phyloP scores from a whole-genome alignment of 2,888 invertebrate genomes.

The Cantharis nigra region DNA sequence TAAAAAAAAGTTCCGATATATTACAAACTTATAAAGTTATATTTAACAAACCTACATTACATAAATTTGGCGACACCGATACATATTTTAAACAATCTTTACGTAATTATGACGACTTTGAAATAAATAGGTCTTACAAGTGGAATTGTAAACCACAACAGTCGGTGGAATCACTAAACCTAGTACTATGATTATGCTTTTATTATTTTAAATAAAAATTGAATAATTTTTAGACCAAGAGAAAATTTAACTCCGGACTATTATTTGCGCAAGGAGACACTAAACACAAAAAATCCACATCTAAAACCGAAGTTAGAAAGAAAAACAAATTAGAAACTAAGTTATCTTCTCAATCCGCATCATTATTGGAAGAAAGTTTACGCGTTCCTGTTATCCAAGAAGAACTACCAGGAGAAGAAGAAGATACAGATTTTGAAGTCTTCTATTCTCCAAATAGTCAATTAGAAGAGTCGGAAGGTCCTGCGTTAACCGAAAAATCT shows the following conservation, averaged over 20 bases:
- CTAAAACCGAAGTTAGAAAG: background rate
- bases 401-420: slow-evolving; percentile 29
- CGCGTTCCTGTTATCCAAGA: background rate
- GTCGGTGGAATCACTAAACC: slow-evolving; percentile 7
- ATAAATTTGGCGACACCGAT: slow-evolving; percentile 48
- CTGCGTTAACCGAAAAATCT: background rate
- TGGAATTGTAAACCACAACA: background rate
- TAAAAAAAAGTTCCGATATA: slow-evolving; percentile 37
- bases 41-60: slow-evolving; percentile 31
- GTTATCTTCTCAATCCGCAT: background rate
- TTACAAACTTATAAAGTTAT: slow-evolving; percentile 35
- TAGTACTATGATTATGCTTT: background rate
- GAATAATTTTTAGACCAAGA: background rate
- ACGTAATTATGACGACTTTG: slow-evolving; percentile 47
- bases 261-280: slow-evolving; percentile 3
- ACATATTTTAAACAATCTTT: slow-evolving; percentile 47
- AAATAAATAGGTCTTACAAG: slow-evolving; percentile 34
- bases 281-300: background rate
- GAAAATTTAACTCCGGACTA: background rate
- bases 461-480: slow-evolving; percentile 22
- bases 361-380: background rate
- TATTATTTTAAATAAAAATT: background rate
- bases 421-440: slow-evolving; percentile 34
- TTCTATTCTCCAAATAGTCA: slow-evolving; percentile 42
- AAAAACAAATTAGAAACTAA: background rate